Evolutionary conservation across 2,888 invertebrate genomes (phyloP), one percentile per base, ranked within the genome.

Genomic region (Hyposoter didymator): DNA sequence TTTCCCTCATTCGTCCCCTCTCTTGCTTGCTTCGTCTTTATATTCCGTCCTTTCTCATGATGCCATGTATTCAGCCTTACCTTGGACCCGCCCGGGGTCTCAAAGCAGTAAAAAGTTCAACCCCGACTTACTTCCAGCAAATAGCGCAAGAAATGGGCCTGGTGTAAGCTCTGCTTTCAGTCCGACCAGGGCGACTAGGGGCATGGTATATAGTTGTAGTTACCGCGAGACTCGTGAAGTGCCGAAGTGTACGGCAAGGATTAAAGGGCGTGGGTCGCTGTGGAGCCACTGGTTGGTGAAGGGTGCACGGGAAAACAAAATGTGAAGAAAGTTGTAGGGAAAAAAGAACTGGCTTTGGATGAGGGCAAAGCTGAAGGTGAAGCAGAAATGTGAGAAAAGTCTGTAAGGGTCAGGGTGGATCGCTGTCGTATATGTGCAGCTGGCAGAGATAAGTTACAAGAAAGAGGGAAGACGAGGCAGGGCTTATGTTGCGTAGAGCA

Each of bases 81-180:
- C 32, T 39, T 7, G 45, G 45, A 22, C 43, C 43, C 49, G 59
- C 45, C 47, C 19, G 47, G 7, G 59, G 43, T 70, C 45, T 43
- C 81, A n/a, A 43, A 66, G 35, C 66, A 76, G 67, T 39, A 22
- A 52, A 74, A 49, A 75, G 82, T 84, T 78, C 43, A 78, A 74
- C 49, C 32, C 62, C 49, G 66, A 72, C 75, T 85, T 75, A 79
- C 78, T 82, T 82, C 49, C 82, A 49, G 66, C 43, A 80, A 84
- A 84, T 86, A 64, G 78, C 84, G 81, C 80, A 78, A 84, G 81
- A 84, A 86, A 72, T 49, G 78, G 45, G 76, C 74, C 74, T 45
- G 81, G 43, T 78, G 55, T 81, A 72, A 81, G 80, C 81, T 80
- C 55, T 72, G 79, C 70, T 82, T 45, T 72, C 47, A 47, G 74